These are phyloP conservation scores for Cyaniris semiargus DNA, from an alignment of 2,888 invertebrate species.

Conservation along the genomic window DNA sequence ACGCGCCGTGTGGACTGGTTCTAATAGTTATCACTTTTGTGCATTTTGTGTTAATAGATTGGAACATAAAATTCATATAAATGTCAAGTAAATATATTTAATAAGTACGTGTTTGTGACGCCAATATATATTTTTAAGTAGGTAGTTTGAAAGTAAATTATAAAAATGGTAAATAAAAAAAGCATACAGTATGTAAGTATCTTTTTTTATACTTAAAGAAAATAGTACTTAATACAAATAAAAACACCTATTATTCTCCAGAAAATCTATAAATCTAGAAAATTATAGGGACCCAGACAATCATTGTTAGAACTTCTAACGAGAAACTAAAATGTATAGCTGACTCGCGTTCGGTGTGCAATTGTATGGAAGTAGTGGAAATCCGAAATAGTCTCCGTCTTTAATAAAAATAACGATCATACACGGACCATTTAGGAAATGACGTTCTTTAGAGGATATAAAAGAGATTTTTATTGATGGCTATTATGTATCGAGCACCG, in stretches of 20 bases:
- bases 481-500: background rate
- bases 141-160: no score
- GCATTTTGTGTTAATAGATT: no score
- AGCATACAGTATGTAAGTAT: no score
- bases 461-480: slow-evolving; percentile 24
- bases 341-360: slow-evolving; percentile 44
- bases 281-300: background rate
- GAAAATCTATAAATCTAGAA: background rate
- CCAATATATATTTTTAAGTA: no score
- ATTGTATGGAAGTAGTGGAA: slow-evolving; percentile 68
- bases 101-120: no score
- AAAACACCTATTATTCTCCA: background rate
- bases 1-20: no score
- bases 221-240: no score
- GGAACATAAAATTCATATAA: no score
- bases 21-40: no score
- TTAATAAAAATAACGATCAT: slow-evolving; percentile 44
- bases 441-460: slow-evolving; percentile 30
- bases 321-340: background rate
- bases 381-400: slow-evolving; percentile 48
- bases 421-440: slow-evolving; percentile 42
- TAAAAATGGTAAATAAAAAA: no score
- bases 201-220: no score
- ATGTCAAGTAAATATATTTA: no score
- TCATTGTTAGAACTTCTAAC: background rate